Base-by-base conservation (phyloP, 2,888 invertebrate genomes). In the Ectemnius cavifrons region DNA sequence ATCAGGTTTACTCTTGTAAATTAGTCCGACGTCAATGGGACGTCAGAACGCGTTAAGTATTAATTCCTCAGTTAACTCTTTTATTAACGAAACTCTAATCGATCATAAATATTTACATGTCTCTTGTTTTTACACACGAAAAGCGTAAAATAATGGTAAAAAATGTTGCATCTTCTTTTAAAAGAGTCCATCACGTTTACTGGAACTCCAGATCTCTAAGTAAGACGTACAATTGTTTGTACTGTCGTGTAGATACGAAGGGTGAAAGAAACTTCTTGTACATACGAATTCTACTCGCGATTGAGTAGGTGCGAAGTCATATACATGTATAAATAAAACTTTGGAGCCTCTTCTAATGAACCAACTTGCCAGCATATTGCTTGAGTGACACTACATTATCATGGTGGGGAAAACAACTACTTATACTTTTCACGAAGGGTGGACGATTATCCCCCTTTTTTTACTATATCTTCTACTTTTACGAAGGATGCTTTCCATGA, bases 391-490 rank as follows among this genome's bases (percentile, higher is more conserved):
- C 59, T 56, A 71, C 67, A 57, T 18, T 60, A 59, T 69, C 56
- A 56, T 73, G 60, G 58, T 70, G 67, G 77, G 77, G 11, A 72
- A 71, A 70, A 72, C 59, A 64, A 64, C 59, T 81, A 65, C 70
- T 73, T 61, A 73, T 82, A 82, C 80, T 82, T 81, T 82, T 72
- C 78, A 82, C 63, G 77, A 68, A 74, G 68, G 75, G 70, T 73
- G 75, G 72, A 82, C 63, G 71, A 78, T 75, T 72, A 75, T 71
- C 74, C 71, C 66, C 71, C 70, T 69, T 65, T 57, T 57, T 77
- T 79, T 71, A 64, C 52, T 59, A 64, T 70, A 71, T 60, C 20
- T 71, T 66, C 64, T 60, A 5, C 45, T 64, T 67, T 16, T 59
- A 62, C 59, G 6, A 65, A 57, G 59, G 58, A 37, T 18, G 2